Percentiles rank a stretch among this genome's conserved stretches.
Conservation (phyloP, 1,140 invertebrate species). For the Cydia splendana region DNA sequence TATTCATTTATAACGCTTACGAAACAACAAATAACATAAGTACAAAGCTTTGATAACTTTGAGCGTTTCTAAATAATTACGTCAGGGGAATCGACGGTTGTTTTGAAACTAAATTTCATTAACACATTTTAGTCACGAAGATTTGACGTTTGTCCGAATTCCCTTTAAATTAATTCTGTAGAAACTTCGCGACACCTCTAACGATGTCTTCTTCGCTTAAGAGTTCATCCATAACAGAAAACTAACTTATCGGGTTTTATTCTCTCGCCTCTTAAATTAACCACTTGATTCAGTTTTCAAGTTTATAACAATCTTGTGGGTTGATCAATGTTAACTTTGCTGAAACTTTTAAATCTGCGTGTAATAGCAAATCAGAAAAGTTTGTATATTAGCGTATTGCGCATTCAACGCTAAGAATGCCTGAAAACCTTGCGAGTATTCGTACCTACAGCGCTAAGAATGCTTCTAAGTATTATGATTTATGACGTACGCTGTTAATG, state of each 20-base stretch:
- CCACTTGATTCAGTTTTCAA: neutral
- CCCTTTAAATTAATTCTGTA: constrained; percentile 38
- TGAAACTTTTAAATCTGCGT: neutral
- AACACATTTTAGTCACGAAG: constrained; percentile 16
- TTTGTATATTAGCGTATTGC: neutral
- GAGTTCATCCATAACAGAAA: constrained; percentile 54
- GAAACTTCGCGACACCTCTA: constrained; percentile 59
- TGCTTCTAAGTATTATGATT: too few species aligned
- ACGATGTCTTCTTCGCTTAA: constrained; percentile 59
- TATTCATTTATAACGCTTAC: neutral
- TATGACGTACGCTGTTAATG: too few species aligned
- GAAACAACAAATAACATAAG: neutral
- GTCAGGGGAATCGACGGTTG: neutral
- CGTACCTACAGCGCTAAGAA: too few species aligned
- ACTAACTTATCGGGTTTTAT: constrained; percentile 51
- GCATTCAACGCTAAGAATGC: too few species aligned
- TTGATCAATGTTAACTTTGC: constrained; percentile 4
- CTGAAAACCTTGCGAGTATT: too few species aligned
- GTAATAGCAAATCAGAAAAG: neutral
- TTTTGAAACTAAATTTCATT: constrained; percentile 20
- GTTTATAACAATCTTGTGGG: constrained; percentile 1
- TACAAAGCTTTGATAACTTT: constrained; percentile 2
- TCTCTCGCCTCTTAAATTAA: constrained; percentile 41
- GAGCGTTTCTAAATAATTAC: constrained; percentile 17
- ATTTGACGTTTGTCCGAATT: constrained; percentile 31